These are phyloP conservation scores for Thalpophila matura DNA, from an alignment of 2,888 invertebrate species.

Conservation along the genomic window DNA sequence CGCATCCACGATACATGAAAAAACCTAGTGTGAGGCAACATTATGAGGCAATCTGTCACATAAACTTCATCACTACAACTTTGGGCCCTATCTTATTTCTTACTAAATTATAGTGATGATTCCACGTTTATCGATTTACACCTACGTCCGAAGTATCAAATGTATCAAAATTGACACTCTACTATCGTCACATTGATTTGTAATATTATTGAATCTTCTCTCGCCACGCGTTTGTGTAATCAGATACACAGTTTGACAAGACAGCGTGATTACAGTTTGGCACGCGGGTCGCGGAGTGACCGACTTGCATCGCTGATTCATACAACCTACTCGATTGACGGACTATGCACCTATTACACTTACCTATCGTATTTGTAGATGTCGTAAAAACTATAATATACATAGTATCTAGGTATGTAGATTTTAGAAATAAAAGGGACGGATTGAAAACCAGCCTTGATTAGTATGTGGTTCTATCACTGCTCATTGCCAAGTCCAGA, in stretches of 20 bases:
- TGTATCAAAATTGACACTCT: not conserved
- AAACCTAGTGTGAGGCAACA: too few species aligned
- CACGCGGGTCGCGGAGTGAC: constrained; percentile 46
- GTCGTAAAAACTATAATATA: too few species aligned
- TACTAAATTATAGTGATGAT: too few species aligned
- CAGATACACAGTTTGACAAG: constrained; percentile 34
- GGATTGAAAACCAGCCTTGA: too few species aligned
- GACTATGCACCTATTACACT: constrained; percentile 1
- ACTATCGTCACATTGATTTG: constrained; percentile 6
- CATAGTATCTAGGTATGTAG: too few species aligned
- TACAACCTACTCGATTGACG: constrained; percentile 13
- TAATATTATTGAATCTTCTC: constrained; percentile 4
- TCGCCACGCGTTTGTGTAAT: not conserved
- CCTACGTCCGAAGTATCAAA: not conserved
- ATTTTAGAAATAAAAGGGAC: too few species aligned
- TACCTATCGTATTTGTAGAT: not conserved
- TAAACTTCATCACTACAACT: too few species aligned
- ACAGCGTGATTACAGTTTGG: constrained; percentile 47
- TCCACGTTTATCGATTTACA: not conserved
- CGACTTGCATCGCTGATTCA: constrained; percentile 49
- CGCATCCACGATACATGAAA: too few species aligned
- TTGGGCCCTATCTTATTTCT: too few species aligned
- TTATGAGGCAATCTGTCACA: too few species aligned
- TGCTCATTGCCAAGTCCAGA: too few species aligned
- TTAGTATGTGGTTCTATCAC: too few species aligned